Percentiles rank a stretch among this genome's conserved stretches.
These are phyloP conservation scores for Poeciliopsis retropinna DNA, from an alignment of 2,113 vertebrate species.

Conservation along the genomic window DNA sequence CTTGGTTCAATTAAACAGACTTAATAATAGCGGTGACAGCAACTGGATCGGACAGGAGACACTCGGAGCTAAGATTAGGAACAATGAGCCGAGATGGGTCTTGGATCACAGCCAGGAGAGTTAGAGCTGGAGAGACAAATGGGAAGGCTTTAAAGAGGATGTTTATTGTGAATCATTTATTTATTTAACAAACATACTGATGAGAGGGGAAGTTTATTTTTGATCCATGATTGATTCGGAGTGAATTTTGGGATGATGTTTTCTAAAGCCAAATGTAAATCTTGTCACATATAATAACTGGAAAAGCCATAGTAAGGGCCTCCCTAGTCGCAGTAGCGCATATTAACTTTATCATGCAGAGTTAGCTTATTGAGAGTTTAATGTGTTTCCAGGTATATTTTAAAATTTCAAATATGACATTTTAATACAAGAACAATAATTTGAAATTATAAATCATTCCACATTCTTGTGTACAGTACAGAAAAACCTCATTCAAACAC, in stretches of 20 bases:
- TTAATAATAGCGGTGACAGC: constrained; percentile 68
- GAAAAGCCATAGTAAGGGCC: too few species aligned
- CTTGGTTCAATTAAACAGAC: constrained; percentile 59
- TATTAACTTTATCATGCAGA: too few species aligned
- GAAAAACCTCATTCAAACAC: not conserved
- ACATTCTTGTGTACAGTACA: too few species aligned
- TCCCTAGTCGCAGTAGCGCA: too few species aligned
- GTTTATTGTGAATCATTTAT: constrained; percentile 47
- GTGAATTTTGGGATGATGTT: constrained; percentile 8
- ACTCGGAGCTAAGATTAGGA: constrained; percentile 40
- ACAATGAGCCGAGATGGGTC: constrained; percentile 51
- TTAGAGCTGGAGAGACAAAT: constrained; percentile 22
- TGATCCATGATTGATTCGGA: constrained; percentile 51
- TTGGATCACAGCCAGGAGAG: constrained; percentile 52
- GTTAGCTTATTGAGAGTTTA: too few species aligned
- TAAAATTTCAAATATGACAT: not conserved
- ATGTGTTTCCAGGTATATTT: not conserved
- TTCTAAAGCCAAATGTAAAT: not conserved
- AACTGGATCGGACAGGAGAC: constrained; percentile 47
- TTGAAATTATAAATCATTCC: too few species aligned
- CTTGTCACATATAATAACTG: too few species aligned
- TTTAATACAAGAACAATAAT: too few species aligned
- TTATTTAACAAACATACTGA: constrained; percentile 51
- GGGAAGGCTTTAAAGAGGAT: constrained; percentile 48
- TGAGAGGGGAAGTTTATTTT: constrained; percentile 44